These are phyloP conservation scores for Whitmania pigra DNA, from an alignment of 1,140 invertebrate species.

Conservation along the genomic window DNA sequence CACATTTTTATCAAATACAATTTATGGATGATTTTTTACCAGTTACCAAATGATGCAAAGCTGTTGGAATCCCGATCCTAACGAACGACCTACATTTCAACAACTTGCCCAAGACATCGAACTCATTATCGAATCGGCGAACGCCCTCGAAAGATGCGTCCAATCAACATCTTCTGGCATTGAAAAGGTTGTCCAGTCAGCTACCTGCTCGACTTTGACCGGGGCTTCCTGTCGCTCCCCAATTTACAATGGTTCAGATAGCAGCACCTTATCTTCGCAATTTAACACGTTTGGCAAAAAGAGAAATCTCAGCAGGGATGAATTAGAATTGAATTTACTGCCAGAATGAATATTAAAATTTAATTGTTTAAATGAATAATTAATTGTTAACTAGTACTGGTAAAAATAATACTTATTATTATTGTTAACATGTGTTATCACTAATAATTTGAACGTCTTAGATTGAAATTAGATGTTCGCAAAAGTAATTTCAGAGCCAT, in stretches of 20 bases:
- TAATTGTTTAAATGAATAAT: too few relatives aligned
- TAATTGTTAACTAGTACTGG: too few relatives aligned
- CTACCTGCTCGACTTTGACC: not conserved
- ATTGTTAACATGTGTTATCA: too few relatives aligned
- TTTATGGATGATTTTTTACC: not conserved
- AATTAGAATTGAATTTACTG: constrained; percentile 3
- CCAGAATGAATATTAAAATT: not conserved
- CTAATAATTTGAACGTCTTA: too few relatives aligned
- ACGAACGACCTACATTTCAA: constrained; percentile 14
- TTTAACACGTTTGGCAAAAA: constrained; percentile 7
- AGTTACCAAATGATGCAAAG: constrained; percentile 17
- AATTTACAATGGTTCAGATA: constrained; percentile 1
- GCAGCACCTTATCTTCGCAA: not conserved
- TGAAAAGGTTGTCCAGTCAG: not conserved
- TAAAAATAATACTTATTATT: too few relatives aligned
- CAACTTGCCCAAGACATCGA: constrained; percentile 14
- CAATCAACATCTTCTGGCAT: not conserved
- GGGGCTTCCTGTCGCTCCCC: constrained; percentile 5
- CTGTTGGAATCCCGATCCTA: constrained; percentile 11
- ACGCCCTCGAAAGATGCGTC: constrained; percentile 5
- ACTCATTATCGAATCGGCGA: constrained; percentile 7
- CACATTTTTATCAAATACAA: not conserved
- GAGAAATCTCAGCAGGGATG: not conserved
- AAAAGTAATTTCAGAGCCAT: too few relatives aligned
- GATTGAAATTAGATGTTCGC: too few relatives aligned